phyloP scores from a whole-genome alignment of 1,140 invertebrate genomes.

The Nebria ingens region DNA sequence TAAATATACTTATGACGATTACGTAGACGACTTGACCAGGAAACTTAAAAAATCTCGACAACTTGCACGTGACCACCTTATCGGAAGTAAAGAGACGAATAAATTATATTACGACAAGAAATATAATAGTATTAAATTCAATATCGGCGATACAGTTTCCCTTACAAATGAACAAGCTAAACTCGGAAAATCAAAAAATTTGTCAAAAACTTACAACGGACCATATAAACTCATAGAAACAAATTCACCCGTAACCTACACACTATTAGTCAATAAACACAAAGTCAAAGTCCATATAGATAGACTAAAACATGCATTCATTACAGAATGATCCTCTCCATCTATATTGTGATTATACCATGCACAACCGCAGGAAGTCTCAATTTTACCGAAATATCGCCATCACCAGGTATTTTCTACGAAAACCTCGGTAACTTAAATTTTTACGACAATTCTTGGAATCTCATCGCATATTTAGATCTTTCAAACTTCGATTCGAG shows the following conservation, averaged over 20 bases:
- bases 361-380: not conserved
- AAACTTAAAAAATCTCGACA: conserved; percentile 19
- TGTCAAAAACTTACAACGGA: not conserved
- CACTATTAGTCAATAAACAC: not conserved
- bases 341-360: not conserved
- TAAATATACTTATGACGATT: conserved; percentile 21
- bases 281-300: not conserved
- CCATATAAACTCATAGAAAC: not conserved
- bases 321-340: not conserved
- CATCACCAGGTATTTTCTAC: not conserved
- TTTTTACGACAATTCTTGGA: not conserved
- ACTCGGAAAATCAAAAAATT: not conserved
- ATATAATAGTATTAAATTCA: conserved; percentile 12
- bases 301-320: not conserved
- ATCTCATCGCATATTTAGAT: not conserved
- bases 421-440: not conserved
- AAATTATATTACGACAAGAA: conserved; percentile 19
- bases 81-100: conserved; percentile 16
- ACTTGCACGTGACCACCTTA: conserved; percentile 19
- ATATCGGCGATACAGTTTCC: conserved; percentile 13
- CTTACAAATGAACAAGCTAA: not conserved
- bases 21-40: conserved; percentile 15
- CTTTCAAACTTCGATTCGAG: not conserved
- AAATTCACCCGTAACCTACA: not conserved
- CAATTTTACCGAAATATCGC: not conserved